These are phyloP conservation scores for Abscondita cerata DNA, from an alignment of 2,888 invertebrate genomes.

Conservation along the genomic window DNA sequence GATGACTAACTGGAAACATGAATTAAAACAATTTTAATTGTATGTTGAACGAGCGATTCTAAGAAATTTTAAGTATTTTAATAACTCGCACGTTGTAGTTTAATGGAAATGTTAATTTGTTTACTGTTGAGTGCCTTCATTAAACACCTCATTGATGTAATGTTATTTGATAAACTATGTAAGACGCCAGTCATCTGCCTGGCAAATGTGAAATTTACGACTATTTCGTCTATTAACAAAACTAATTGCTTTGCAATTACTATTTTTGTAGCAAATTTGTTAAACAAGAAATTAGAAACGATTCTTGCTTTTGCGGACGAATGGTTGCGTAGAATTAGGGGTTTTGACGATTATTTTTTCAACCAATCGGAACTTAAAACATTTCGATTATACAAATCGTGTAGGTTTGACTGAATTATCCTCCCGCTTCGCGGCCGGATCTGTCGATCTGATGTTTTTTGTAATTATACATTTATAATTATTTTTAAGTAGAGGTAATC, in stretches of 20 bases:
- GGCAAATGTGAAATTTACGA: neutral
- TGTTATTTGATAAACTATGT: neutral
- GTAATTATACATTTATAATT: no score
- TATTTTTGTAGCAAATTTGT: no score
- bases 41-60: neutral
- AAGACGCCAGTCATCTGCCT: neutral
- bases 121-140: neutral
- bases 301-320: neutral
- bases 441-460: no score
- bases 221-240: no score
- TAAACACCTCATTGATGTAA: neutral
- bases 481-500: no score
- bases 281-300: constrained; percentile 1
- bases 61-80: neutral
- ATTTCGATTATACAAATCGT: no score
- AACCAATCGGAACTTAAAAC: no score
- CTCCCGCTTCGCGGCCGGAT: no score
- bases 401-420: no score
- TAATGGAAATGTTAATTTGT: constrained; percentile 4
- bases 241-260: no score
- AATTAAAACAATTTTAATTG: neutral
- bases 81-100: neutral
- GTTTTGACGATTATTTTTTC: no score
- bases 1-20: neutral
- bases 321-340: no score